Conservation (phyloP, 2,113 vertebrate species). For the Naja naja region DNA sequence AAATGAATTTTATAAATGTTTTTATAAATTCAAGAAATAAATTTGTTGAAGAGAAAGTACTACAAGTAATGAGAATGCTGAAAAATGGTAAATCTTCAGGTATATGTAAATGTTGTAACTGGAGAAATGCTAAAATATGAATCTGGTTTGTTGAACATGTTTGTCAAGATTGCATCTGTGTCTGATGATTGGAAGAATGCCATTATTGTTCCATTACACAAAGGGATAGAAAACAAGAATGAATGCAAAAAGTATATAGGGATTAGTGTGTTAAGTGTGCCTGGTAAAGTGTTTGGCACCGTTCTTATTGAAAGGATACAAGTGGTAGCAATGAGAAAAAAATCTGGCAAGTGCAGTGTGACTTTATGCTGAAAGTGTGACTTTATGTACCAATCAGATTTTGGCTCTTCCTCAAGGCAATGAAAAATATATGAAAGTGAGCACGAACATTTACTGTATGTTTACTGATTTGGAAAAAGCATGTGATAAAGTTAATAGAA, state of each 20-base stretch:
- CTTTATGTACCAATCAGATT: not conserved
- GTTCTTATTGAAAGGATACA: not conserved
- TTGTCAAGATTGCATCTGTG: not conserved
- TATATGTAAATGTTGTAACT: not conserved
- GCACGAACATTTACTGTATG: not conserved
- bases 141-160: not conserved
- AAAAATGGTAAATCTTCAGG: not conserved
- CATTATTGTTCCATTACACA: not conserved
- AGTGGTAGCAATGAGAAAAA: not conserved
- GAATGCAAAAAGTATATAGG: not conserved
- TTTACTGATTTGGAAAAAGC: not conserved
- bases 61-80: not conserved
- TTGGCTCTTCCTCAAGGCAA: not conserved
- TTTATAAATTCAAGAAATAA: not conserved
- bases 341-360: not conserved
- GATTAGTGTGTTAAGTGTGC: not conserved
- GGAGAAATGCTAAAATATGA: not conserved
- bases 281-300: not conserved
- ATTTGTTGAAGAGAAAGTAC: not conserved
- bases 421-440: not conserved
- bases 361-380: not conserved
- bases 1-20: not conserved
- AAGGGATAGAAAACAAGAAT: not conserved
- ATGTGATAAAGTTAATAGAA: not conserved
- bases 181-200: not conserved